Percentiles rank a stretch among this genome's conserved stretches.
Conservation (phyloP, 2,113 vertebrate genomes). For the Melanocharis versteri region DNA sequence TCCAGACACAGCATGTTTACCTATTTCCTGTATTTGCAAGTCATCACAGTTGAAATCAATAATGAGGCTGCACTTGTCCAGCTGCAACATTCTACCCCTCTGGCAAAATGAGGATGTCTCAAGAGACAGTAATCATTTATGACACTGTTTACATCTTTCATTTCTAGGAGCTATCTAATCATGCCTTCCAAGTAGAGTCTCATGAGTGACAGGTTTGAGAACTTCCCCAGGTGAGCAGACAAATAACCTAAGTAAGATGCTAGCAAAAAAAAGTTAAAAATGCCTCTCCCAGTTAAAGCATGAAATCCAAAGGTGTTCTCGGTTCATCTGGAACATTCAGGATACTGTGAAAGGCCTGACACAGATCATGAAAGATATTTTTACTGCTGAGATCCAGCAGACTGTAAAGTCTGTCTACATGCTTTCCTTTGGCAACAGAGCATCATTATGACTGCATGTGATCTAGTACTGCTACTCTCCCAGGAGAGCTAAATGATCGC, state of each 20-base stretch:
- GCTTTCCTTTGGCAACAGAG: background rate
- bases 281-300: background rate
- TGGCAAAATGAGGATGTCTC: conserved; percentile 1
- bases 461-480: background rate
- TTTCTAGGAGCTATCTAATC: background rate
- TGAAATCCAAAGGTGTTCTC: background rate
- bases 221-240: background rate
- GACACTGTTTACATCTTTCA: background rate
- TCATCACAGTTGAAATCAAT: background rate
- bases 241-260: background rate
- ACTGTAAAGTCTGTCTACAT: background rate
- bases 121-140: background rate
- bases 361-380: background rate
- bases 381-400: background rate
- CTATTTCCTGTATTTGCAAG: background rate
- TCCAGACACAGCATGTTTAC: background rate
- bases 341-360: background rate
- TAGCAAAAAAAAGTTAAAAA: background rate
- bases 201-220: background rate
- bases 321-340: background rate
- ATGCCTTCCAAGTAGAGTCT: background rate
- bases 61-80: background rate
- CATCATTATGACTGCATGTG: background rate
- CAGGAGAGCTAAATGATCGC: background rate
- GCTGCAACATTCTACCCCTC: background rate